Evolutionary conservation across 2,797 vertebrate species (phyloP).

Genomic region (Pelodytes ibericus): DNA sequence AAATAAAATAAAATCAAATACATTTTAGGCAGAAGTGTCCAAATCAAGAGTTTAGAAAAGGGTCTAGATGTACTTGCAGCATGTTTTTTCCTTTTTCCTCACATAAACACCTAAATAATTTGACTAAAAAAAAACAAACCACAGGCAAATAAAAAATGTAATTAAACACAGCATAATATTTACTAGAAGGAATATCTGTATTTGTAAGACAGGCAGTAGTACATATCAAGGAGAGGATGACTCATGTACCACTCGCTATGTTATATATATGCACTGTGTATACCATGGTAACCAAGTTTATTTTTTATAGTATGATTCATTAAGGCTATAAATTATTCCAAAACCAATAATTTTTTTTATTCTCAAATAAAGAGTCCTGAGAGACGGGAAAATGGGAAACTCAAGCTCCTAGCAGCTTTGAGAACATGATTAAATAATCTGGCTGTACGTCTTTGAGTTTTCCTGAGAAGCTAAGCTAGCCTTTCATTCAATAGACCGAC

Average conservation of each 20-base stretch:
- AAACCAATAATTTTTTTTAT: neutral
- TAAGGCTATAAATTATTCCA: neutral
- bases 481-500: no score
- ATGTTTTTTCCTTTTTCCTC: no score
- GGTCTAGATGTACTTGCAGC: no score
- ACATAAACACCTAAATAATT: no score
- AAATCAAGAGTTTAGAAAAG: no score
- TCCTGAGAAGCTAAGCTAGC: neutral
- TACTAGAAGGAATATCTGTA: neutral
- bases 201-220: no score
- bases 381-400: neutral
- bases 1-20: no score
- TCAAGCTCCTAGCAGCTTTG: neutral
- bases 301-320: constrained; percentile 1
- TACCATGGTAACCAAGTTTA: neutral
- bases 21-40: no score
- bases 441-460: neutral
- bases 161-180: neutral
- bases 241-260: neutral
- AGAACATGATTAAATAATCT: neutral
- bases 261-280: neutral
- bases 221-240: no score
- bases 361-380: neutral
- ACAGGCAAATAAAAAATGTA: no score
- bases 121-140: no score